phyloP scores from a whole-genome alignment of 2,888 invertebrate genomes.

The Chydorus sphaericus region DNA sequence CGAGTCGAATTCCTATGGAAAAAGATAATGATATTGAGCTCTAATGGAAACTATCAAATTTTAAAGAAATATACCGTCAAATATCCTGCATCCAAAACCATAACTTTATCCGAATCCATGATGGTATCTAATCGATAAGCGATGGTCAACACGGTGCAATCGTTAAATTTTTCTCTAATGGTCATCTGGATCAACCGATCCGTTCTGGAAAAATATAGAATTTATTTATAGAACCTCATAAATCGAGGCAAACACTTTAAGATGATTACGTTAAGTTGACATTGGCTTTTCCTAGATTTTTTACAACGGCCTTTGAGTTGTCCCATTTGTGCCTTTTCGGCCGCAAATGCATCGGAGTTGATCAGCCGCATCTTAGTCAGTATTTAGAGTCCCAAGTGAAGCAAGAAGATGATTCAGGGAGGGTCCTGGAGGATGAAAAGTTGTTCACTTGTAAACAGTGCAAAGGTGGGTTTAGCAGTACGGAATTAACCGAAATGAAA shows the following conservation, averaged over 20 bases:
- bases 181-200: conserved; percentile 72
- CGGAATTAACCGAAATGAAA: neutral
- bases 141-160: conserved; percentile 78
- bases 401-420: no score
- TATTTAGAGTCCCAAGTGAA: neutral
- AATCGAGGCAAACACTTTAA: neutral
- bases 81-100: conserved; percentile 70
- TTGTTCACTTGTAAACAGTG: conserved; percentile 7
- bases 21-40: neutral
- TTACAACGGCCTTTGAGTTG: conserved; percentile 59
- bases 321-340: conserved; percentile 45
- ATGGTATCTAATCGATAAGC: conserved; percentile 84
- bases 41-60: no score
- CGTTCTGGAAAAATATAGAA: no score
- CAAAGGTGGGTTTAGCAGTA: neutral
- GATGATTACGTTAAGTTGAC: conserved; percentile 58
- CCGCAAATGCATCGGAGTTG: neutral
- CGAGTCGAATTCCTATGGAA: conserved; percentile 49
- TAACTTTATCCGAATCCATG: conserved; percentile 77
- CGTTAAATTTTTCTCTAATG: conserved; percentile 58
- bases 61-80: conserved; percentile 33
- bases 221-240: no score
- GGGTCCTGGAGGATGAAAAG: conserved; percentile 23
- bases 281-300: conserved; percentile 66
- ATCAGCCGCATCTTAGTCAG: neutral